These are phyloP conservation scores for Rattus rattus DNA, from an alignment of 2,113 vertebrate species.

Conservation along the genomic window DNA sequence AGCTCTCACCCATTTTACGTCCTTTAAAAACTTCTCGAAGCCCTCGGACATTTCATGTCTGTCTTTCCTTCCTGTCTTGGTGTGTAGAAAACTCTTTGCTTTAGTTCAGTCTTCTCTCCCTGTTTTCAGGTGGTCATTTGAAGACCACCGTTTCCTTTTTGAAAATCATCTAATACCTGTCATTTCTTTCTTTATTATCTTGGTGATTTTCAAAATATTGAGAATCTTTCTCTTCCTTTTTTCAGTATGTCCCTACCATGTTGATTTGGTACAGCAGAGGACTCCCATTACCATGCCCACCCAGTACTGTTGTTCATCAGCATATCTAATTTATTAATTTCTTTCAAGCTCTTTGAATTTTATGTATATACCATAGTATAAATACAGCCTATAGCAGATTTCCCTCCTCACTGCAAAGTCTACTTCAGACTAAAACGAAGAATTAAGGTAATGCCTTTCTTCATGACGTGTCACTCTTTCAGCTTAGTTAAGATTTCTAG, in stretches of 20 bases:
- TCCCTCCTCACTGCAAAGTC: not conserved
- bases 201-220: not conserved
- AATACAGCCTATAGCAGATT: not conserved
- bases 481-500: not conserved
- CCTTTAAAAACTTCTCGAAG: not conserved
- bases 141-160: not conserved
- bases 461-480: not conserved
- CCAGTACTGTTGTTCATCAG: not conserved
- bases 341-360: not conserved
- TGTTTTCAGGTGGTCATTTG: not conserved
- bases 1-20: not conserved
- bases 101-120: not conserved
- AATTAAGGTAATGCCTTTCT: not conserved
- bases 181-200: not conserved
- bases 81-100: accelerated
- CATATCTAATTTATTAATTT: not conserved
- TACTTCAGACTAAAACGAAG: not conserved
- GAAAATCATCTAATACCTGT: not conserved
- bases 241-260: not conserved
- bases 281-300: too few relatives aligned
- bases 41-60: not conserved
- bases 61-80: not conserved
- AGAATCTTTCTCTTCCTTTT: not conserved
- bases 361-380: not conserved
- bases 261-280: not conserved